Conservation (phyloP, 2,888 invertebrate species). For the Amphipyra berbera region DNA sequence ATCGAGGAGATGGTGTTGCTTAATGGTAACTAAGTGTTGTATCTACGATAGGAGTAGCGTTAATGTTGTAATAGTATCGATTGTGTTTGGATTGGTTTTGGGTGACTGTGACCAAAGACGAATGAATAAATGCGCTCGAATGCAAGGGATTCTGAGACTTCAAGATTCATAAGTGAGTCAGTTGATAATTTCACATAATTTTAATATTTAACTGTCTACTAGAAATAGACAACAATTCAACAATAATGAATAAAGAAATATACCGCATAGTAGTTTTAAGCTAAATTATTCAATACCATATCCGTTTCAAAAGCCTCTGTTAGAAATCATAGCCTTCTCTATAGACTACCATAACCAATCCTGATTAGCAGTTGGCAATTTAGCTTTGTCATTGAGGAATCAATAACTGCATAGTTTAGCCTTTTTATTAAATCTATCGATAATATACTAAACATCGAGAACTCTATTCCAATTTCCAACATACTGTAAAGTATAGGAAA, state of each 20-base stretch:
- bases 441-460: slow-evolving; percentile 21
- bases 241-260: too few species aligned
- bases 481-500: slow-evolving; percentile 66
- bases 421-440: slow-evolving; percentile 25
- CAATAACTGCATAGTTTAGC: slow-evolving; percentile 29
- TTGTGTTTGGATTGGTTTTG: not conserved
- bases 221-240: not conserved
- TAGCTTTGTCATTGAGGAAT: slow-evolving; percentile 31
- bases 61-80: not conserved
- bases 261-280: not conserved
- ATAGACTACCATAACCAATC: slow-evolving; percentile 11
- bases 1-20: slow-evolving; percentile 18
- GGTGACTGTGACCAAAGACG: not conserved
- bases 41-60: not conserved
- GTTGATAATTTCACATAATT: not conserved
- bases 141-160: not conserved
- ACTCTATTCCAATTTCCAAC: slow-evolving; percentile 49
- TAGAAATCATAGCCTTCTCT: not conserved
- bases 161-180: not conserved
- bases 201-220: not conserved
- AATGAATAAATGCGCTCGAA: not conserved
- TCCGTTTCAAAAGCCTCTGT: slow-evolving; percentile 24
- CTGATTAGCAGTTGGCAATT: slow-evolving; percentile 27
- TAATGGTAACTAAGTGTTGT: not conserved
- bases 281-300: slow-evolving; percentile 13